Percentiles rank a stretch among this genome's conserved stretches.
Evolutionary conservation across 1,140 invertebrate genomes (phyloP).

Genomic region (Phocides pigmalion): DNA sequence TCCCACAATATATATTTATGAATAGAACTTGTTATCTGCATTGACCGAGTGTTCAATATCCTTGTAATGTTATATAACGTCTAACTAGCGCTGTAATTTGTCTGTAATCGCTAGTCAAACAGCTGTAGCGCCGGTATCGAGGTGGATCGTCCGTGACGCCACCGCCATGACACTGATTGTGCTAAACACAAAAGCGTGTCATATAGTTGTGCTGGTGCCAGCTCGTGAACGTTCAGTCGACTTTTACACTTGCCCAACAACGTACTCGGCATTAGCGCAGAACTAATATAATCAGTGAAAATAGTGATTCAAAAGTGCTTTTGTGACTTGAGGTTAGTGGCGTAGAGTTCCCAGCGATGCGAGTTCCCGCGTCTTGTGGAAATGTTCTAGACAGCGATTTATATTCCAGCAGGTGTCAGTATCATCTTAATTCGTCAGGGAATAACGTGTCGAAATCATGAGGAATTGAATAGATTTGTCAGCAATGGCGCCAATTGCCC

Average conservation of each 20-base stretch:
- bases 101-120: constrained; percentile 24
- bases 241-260: constrained; percentile 57
- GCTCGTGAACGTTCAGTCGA: constrained; percentile 56
- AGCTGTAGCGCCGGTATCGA: constrained; percentile 38
- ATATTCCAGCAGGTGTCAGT: constrained; percentile 35
- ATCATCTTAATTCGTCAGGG: constrained; percentile 27
- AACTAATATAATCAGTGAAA: constrained; percentile 8
- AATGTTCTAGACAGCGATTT: neutral
- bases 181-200: constrained; percentile 59
- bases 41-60: neutral
- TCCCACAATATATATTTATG: too few species aligned
- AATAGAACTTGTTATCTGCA: too few species aligned
- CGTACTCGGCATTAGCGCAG: constrained; percentile 37
- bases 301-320: constrained; percentile 10
- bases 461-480: neutral
- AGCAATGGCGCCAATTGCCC: neutral
- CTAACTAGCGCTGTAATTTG: constrained; percentile 22
- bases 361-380: constrained; percentile 9
- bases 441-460: constrained; percentile 2
- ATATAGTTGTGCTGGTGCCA: constrained; percentile 55
- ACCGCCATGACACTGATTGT: constrained; percentile 50
- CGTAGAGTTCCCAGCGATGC: constrained; percentile 4
- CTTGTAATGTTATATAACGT: neutral
- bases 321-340: constrained; percentile 10
- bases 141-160: constrained; percentile 41